A percentile compares a stretch with the other conserved stretches of the same genome.
phyloP scores from a whole-genome alignment of 2,797 vertebrate species.

The Antennarius maculatus region DNA sequence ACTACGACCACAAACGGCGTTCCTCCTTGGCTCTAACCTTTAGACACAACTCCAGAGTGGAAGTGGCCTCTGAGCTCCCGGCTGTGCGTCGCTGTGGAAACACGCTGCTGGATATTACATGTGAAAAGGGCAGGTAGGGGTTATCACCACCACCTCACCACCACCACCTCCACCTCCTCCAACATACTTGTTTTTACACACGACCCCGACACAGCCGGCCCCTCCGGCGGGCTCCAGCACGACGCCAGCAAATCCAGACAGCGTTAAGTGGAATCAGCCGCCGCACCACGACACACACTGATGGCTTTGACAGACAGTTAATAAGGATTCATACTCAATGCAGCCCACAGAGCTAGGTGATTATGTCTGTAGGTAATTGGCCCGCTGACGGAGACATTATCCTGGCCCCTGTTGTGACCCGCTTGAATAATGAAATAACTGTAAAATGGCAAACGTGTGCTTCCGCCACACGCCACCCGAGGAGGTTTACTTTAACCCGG shows the following conservation, averaged over 20 bases:
- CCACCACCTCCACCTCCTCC: conserved; percentile 10
- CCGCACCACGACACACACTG: conserved; percentile 37
- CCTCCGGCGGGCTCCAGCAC: conserved; percentile 21
- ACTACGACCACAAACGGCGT: conserved; percentile 38
- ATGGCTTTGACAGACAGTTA: conserved; percentile 73
- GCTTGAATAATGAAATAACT: conserved; percentile 71
- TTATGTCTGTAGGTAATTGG: conserved; percentile 71
- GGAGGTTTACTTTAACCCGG: conserved; percentile 10
- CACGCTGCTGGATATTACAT: conserved; percentile 19
- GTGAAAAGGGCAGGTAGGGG: conserved; percentile 37
- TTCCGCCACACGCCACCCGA: conserved; percentile 3
- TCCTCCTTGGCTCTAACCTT: conserved; percentile 56
- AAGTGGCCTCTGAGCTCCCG: conserved; percentile 23
- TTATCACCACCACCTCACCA: conserved; percentile 7
- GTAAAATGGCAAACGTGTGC: conserved; percentile 63
- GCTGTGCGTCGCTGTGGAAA: conserved; percentile 29
- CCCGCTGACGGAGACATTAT: conserved; percentile 63
- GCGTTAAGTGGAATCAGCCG: conserved; percentile 43
- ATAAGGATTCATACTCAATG: conserved; percentile 72
- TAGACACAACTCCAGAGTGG: conserved; percentile 22
- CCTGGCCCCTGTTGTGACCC: conserved; percentile 65
- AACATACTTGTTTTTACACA: neutral
- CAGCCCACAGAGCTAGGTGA: conserved; percentile 64
- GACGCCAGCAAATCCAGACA: conserved; percentile 22
- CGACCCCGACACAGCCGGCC: neutral